These are phyloP conservation scores for Oenanthe oenanthe DNA, from an alignment of 2,113 vertebrate genomes.

Conservation along the genomic window DNA sequence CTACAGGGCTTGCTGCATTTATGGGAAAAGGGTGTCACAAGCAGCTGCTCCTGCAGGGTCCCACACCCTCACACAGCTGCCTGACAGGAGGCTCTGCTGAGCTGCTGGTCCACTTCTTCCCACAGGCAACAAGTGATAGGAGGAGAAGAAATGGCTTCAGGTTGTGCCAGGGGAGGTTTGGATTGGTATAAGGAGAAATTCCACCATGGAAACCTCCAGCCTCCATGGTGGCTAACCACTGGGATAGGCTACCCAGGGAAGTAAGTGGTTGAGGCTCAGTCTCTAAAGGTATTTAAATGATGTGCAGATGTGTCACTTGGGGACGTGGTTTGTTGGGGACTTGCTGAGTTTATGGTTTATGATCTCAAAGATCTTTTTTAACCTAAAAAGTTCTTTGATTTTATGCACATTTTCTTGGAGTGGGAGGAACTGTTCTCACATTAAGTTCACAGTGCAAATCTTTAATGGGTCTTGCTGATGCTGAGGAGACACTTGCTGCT, in stretches of 20 bases:
- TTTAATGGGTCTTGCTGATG: not conserved
- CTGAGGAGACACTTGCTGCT: not conserved
- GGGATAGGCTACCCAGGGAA: not conserved
- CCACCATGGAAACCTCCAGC: not conserved
- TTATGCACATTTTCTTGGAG: not conserved
- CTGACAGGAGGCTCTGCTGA: not conserved
- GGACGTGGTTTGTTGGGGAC: not conserved
- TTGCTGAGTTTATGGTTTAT: not conserved
- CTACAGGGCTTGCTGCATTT: not conserved
- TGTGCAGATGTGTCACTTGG: not conserved
- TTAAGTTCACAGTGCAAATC: not conserved
- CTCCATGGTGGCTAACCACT: not conserved
- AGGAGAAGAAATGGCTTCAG: not conserved
- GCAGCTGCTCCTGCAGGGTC: not conserved
- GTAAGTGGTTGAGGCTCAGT: not conserved
- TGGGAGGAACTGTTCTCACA: not conserved
- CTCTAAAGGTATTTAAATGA: not conserved
- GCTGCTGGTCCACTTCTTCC: fast-evolving
- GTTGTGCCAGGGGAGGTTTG: not conserved
- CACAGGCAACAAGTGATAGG: not conserved
- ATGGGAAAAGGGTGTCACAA: fast-evolving
- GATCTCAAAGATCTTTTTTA: not conserved
- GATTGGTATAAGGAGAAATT: not conserved
- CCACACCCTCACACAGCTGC: too few relatives aligned
- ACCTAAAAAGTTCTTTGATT: not conserved